A percentile compares a stretch with the other conserved stretches of the same genome.
These are phyloP conservation scores for Chunga burmeisteri DNA, from an alignment of 2,113 vertebrate species.

Conservation along the genomic window DNA sequence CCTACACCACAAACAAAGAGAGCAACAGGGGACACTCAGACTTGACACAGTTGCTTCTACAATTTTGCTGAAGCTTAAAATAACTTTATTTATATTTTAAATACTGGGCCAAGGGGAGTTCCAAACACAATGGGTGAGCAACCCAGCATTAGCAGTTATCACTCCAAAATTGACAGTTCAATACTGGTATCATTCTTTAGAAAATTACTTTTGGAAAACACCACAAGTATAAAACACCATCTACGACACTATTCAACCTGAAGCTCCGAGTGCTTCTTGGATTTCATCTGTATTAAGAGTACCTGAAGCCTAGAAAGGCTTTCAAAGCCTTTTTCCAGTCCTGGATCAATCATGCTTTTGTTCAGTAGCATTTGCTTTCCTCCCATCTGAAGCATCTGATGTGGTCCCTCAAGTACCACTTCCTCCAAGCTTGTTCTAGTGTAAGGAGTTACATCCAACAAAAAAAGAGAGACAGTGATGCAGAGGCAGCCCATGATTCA, in stretches of 20 bases:
- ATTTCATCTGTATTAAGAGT: not conserved
- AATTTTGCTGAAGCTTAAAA: not conserved
- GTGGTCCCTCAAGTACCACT: not conserved
- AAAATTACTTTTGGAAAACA: not conserved
- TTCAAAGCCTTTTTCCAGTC: not conserved
- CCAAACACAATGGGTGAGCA: not conserved
- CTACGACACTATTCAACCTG: not conserved
- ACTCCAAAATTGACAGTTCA: not conserved
- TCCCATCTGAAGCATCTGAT: not conserved
- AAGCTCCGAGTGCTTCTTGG: not conserved
- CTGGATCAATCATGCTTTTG: not conserved
- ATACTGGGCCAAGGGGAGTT: not conserved
- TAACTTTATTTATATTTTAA: not conserved
- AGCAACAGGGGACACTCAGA: not conserved
- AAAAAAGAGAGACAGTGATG: not conserved
- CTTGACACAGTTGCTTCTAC: not conserved
- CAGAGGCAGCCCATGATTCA: not conserved
- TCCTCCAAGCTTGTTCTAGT: not conserved
- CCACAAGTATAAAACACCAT: not conserved
- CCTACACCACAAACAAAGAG: not conserved
- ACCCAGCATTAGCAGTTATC: not conserved
- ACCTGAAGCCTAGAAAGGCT: not conserved
- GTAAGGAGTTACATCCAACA: not conserved
- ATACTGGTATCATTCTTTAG: not conserved
- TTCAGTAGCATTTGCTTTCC: not conserved